Evolutionary conservation across 2,113 vertebrate species (phyloP).

Genomic region (Plectropomus leopardus): DNA sequence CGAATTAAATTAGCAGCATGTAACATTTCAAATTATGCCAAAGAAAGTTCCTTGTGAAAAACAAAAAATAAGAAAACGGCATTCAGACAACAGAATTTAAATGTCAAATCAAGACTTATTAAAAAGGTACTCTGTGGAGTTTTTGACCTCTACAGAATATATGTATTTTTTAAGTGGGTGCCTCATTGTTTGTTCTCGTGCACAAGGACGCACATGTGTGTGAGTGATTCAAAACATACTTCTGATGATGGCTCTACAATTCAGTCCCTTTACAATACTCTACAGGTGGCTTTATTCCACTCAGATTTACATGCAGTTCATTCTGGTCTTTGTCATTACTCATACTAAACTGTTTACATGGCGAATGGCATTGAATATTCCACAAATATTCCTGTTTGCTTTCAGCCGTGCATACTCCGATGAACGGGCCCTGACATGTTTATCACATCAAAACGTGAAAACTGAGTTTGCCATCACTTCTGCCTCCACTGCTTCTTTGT

Average conservation of each 20-base stretch:
- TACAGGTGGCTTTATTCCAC: no score
- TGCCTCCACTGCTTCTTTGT: no score
- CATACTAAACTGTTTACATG: no score
- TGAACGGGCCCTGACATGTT: no score
- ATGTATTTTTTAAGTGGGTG: not conserved
- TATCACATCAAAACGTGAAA: no score
- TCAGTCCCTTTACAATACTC: not conserved
- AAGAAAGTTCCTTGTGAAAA: not conserved
- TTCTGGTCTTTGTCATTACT: no score
- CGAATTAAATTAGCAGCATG: not conserved
- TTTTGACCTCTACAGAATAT: not conserved
- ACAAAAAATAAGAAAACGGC: not conserved
- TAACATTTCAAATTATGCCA: not conserved
- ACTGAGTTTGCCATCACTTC: no score
- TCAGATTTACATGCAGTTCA: no score
- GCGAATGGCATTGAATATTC: no score
- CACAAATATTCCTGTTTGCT: no score
- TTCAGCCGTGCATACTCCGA: no score
- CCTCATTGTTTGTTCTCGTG: not conserved
- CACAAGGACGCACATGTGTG: not conserved
- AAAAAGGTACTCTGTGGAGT: not conserved
- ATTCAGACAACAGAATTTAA: conserved; percentile 3
- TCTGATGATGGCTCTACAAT: not conserved
- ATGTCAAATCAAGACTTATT: not conserved
- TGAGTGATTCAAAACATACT: not conserved